Evolutionary conservation across 2,797 vertebrate species (phyloP).

Genomic region (Poliocrania exsul): DNA sequence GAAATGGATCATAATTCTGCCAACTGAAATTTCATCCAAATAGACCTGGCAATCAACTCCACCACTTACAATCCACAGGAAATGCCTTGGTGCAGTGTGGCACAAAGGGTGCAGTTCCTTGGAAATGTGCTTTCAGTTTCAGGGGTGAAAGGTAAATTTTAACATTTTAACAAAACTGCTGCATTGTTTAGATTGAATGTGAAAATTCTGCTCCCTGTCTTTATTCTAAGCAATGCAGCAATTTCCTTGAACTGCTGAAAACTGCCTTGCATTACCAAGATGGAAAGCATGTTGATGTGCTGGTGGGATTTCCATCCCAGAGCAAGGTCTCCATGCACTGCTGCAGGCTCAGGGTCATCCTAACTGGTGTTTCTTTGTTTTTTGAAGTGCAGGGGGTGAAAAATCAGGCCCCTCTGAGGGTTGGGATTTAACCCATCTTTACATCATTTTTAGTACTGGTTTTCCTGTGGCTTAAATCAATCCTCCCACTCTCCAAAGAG

Average conservation of each 20-base stretch:
- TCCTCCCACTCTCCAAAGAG: not conserved
- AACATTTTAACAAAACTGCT: conserved; percentile 16
- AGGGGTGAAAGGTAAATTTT: conserved; percentile 24
- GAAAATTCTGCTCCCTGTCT: not conserved
- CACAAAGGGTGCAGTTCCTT: not conserved
- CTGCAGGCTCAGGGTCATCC: not conserved
- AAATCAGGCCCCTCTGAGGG: not conserved
- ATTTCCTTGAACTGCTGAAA: not conserved
- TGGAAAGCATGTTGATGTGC: not conserved
- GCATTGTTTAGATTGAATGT: not conserved
- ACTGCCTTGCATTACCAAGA: not conserved
- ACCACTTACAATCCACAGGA: not conserved
- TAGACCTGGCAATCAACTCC: conserved; percentile 20
- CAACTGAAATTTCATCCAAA: conserved; percentile 21
- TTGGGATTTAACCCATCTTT: not conserved
- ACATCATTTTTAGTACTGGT: not conserved
- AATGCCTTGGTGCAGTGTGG: not conserved
- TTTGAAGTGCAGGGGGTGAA: not conserved
- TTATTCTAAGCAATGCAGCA: not conserved
- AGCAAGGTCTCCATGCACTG: not conserved
- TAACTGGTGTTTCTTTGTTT: not conserved
- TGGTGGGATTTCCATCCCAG: not conserved
- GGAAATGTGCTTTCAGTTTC: conserved; percentile 32
- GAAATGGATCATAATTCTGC: conserved; percentile 25
- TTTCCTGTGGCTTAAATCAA: not conserved